Percentiles rank a stretch among this genome's conserved stretches.
Evolutionary conservation across 2,797 vertebrate genomes (phyloP).

Genomic region (Epinephelus malabaricus): DNA sequence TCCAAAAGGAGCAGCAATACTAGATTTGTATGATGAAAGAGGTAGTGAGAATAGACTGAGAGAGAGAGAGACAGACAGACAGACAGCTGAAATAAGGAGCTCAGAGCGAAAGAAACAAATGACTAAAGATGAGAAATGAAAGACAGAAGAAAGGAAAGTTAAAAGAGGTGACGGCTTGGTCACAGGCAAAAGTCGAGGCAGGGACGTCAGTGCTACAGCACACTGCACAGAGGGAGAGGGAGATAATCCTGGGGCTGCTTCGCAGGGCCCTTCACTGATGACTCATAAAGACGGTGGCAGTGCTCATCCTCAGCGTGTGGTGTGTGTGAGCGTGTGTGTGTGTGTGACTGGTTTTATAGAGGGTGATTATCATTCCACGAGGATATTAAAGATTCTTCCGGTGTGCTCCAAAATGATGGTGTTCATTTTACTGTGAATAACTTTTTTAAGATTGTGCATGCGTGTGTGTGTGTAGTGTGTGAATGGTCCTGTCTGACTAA

Average conservation of each 20-base stretch:
- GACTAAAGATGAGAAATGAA: constrained; percentile 44
- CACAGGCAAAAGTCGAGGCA: constrained; percentile 2
- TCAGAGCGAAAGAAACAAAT: constrained; percentile 14
- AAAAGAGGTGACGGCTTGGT: constrained; percentile 19
- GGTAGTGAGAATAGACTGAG: constrained; percentile 18
- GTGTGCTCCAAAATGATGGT: constrained; percentile 27
- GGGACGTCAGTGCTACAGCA: constrained; percentile 24
- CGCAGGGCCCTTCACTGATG: constrained; percentile 52
- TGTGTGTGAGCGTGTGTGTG: constrained; percentile 6
- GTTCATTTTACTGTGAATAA: constrained; percentile 55
- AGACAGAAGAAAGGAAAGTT: constrained; percentile 33
- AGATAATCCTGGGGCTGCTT: constrained; percentile 50
- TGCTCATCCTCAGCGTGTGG: constrained; percentile 35
- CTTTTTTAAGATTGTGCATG: constrained; percentile 6
- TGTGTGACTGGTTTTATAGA: constrained; percentile 11
- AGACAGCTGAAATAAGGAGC: background rate
- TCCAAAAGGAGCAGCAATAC: background rate
- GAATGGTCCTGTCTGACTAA: constrained; percentile 57
- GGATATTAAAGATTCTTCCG: constrained; percentile 46
- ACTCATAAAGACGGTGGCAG: constrained; percentile 59
- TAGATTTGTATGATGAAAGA: constrained; percentile 12
- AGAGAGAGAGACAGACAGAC: background rate
- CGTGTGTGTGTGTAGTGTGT: constrained; percentile 23
- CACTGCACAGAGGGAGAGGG: constrained; percentile 16
- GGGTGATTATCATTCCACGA: constrained; percentile 41